Percentiles rank a stretch among this genome's conserved stretches.
These are phyloP conservation scores for Anarrhichthys ocellatus DNA, from an alignment of 2,113 vertebrate genomes.

Conservation along the genomic window DNA sequence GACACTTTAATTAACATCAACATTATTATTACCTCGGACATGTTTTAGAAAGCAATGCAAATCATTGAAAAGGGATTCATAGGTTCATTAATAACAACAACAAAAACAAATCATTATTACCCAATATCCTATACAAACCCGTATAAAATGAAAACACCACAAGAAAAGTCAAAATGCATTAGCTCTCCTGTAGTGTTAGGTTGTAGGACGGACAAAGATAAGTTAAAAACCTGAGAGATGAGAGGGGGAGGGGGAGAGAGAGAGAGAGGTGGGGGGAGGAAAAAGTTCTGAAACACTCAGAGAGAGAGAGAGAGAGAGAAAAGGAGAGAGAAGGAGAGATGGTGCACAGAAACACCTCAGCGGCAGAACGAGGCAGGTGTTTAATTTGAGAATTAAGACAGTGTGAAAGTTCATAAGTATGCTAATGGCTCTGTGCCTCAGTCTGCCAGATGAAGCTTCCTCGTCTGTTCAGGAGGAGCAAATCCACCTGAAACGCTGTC, in stretches of 20 bases:
- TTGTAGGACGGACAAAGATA: neutral
- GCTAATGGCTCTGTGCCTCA: constrained; percentile 70
- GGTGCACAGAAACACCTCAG: constrained; percentile 66
- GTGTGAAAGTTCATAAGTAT: constrained; percentile 82
- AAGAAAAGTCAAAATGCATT: too few relatives aligned
- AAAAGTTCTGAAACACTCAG: neutral
- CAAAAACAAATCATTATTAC: neutral
- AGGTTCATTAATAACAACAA: neutral
- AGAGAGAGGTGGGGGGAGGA: neutral
- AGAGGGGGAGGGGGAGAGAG: neutral
- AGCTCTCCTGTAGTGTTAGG: neutral
- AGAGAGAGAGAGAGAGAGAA: neutral
- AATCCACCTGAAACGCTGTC: constrained; percentile 54
- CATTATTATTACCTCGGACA: neutral
- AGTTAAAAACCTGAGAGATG: neutral
- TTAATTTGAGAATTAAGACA: constrained; percentile 82
- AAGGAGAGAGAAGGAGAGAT: neutral
- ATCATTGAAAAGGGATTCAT: neutral
- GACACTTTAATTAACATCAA: neutral
- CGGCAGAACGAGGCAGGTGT: constrained; percentile 75
- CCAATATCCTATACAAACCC: neutral
- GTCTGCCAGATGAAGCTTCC: constrained; percentile 63
- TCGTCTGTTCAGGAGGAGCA: constrained; percentile 58
- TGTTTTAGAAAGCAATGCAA: neutral
- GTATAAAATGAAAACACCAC: neutral